Evolutionary conservation across 2,797 vertebrate species (phyloP).

Genomic region (Mormyrus hasselquistii): DNA sequence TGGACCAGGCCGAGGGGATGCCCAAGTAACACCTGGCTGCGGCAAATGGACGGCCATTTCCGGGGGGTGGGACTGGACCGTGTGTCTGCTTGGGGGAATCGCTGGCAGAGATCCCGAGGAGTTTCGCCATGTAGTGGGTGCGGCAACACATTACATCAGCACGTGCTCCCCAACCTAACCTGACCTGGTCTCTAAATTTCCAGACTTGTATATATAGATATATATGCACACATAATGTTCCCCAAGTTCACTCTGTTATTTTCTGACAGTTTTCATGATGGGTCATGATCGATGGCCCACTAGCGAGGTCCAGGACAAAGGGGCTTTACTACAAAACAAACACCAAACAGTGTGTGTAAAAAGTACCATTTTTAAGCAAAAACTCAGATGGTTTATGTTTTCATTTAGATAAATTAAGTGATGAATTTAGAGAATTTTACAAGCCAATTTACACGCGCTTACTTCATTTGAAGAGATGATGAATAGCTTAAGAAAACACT

Average conservation of each 20-base stretch:
- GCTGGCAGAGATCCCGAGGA: background rate
- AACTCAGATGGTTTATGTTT: background rate
- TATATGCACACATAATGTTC: background rate
- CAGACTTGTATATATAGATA: background rate
- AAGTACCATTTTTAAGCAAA: background rate
- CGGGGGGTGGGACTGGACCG: background rate
- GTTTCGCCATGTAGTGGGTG: background rate
- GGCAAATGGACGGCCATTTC: background rate
- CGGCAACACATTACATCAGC: background rate
- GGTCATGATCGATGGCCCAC: background rate
- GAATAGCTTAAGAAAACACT: background rate
- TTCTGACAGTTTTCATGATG: background rate
- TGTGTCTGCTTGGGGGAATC: background rate
- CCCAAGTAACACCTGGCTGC: background rate
- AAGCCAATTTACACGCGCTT: background rate
- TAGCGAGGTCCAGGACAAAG: background rate
- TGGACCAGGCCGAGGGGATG: background rate
- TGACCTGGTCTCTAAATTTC: background rate
- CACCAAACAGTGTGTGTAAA: background rate
- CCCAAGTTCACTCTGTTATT: background rate
- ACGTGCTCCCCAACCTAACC: too few relatives aligned
- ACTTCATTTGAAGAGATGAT: background rate
- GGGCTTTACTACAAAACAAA: background rate
- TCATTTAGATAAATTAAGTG: background rate
- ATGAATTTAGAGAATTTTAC: background rate